phyloP scores from a whole-genome alignment of 2,888 invertebrate species.

The Altica lythri region DNA sequence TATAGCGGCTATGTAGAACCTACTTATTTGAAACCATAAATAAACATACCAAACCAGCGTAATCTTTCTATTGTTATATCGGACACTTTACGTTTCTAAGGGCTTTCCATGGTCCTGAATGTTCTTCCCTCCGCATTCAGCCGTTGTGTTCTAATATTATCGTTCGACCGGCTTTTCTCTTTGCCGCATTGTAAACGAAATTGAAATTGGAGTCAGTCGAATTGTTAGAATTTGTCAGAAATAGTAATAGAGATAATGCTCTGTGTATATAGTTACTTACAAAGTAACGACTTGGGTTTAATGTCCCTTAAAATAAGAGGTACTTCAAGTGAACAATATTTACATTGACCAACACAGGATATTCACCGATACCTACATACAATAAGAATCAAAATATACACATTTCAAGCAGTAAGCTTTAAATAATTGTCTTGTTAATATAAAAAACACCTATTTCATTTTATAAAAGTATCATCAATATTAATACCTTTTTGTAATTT shows the following conservation, averaged over 20 bases:
- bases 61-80: conserved; percentile 45
- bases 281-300: conserved; percentile 9
- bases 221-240: conserved; percentile 27
- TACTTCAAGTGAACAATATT: no score
- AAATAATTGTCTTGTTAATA: no score
- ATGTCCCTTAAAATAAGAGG: conserved; percentile 6
- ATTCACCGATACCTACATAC: no score
- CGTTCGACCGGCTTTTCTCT: conserved; percentile 23
- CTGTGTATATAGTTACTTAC: conserved; percentile 3
- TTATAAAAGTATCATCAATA: no score
- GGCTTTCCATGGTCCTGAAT: conserved; percentile 17
- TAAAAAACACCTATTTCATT: no score
- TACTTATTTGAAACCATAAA: conserved; percentile 38
- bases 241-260: conserved; percentile 13
- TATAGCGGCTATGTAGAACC: conserved; percentile 18
- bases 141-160: conserved; percentile 29
- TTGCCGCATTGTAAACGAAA: conserved; percentile 31
- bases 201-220: conserved; percentile 29
- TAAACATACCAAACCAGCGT: conserved; percentile 39
- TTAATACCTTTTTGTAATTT: no score
- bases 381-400: no score
- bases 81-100: conserved; percentile 37
- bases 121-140: conserved; percentile 24
- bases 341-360: no score
- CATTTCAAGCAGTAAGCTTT: no score